Conservation (phyloP, 2,888 invertebrate genomes). For the Salpingus planirostris region DNA sequence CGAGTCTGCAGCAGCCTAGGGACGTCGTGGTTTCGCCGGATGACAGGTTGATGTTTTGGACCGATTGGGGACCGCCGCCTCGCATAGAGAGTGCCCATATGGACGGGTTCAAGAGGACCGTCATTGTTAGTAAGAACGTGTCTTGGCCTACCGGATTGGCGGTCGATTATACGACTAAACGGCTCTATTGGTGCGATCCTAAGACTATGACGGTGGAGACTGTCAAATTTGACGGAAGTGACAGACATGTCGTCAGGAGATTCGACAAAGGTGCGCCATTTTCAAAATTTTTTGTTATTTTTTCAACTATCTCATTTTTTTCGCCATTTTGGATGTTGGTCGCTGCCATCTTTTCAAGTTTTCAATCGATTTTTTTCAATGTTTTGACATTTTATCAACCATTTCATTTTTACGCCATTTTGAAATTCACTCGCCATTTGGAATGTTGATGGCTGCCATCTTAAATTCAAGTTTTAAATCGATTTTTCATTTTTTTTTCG, state of each 20-base stretch:
- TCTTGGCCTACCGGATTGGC: slow-evolving; percentile 70
- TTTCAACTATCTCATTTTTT: no score
- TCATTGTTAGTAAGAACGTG: slow-evolving; percentile 50
- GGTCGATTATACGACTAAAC: slow-evolving; percentile 61
- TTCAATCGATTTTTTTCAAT: no score
- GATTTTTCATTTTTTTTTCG: no score
- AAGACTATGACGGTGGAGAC: slow-evolving; percentile 65
- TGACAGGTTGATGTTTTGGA: slow-evolving; percentile 65
- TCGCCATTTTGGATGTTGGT: no score
- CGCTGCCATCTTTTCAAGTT: no score
- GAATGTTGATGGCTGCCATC: no score
- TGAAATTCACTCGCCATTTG: no score
- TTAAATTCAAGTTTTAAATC: no score
- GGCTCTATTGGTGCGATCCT: slow-evolving; percentile 80
- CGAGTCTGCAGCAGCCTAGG: slow-evolving; percentile 51
- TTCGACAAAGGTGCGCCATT: slow-evolving; percentile 48
- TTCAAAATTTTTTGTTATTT: no score
- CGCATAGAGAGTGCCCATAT: slow-evolving; percentile 56
- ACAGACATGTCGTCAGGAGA: slow-evolving; percentile 50
- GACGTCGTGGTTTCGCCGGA: slow-evolving; percentile 62
- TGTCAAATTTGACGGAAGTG: slow-evolving; percentile 58
- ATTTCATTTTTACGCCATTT: no score
- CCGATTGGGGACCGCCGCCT: slow-evolving; percentile 57
- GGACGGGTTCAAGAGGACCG: slow-evolving; percentile 48
- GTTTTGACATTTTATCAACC: no score